Evolutionary conservation across 92 coral and sea anemone genomes (phyloP).

Genomic region (Pocillopora meandrina): DNA sequence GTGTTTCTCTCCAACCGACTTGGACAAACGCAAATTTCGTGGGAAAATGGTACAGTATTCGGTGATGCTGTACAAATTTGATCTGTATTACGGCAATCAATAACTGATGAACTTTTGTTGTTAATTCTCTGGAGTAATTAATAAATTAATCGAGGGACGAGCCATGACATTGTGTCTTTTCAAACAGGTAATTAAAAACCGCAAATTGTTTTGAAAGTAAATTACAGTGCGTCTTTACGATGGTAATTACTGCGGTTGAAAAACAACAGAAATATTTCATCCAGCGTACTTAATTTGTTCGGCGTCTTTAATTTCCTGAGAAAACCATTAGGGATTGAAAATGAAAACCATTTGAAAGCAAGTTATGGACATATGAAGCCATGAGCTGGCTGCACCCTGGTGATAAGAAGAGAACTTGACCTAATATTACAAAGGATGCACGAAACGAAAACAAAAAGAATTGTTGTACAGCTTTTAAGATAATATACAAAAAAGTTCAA

Average conservation of each 20-base stretch:
- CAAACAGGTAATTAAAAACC: conserved; percentile 23
- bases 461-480: too few relatives aligned
- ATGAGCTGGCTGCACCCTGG: too few relatives aligned
- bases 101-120: conserved; percentile 3
- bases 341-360: neutral
- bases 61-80: neutral
- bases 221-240: conserved; percentile 2
- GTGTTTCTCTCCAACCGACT: neutral
- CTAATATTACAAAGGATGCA: too few relatives aligned
- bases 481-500: too few relatives aligned
- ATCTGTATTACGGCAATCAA: conserved; percentile 13
- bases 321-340: neutral
- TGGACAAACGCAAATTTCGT: neutral
- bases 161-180: conserved; percentile 29
- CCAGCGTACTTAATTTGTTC: neutral
- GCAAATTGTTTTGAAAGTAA: conserved; percentile 32
- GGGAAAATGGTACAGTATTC: neutral
- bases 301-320: neutral
- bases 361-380: neutral
- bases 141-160: conserved; percentile 30
- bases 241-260: neutral
- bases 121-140: conserved; percentile 18
- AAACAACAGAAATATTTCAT: neutral
- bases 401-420: too few relatives aligned
- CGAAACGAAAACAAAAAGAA: too few relatives aligned